Percentiles rank a stretch among this genome's conserved stretches.
Evolutionary conservation across 2,888 invertebrate genomes (phyloP).

Genomic region (Marasmarcha lunaedactyla): DNA sequence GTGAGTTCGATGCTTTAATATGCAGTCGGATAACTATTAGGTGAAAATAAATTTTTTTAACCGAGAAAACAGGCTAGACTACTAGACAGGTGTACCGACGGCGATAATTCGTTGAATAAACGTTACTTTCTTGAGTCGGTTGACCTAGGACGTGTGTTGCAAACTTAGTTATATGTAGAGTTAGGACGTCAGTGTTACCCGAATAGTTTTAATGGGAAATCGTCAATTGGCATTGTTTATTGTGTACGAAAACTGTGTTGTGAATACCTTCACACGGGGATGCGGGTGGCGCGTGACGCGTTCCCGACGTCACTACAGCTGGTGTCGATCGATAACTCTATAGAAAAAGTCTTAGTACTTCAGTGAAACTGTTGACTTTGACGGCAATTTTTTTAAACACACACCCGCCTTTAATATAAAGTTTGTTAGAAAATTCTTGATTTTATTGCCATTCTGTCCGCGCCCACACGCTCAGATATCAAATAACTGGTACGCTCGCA

Average conservation of each 20-base stretch:
- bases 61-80: background rate
- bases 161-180: too few species aligned
- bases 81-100: background rate
- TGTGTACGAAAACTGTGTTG: background rate
- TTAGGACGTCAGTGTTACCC: background rate
- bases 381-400: constrained; percentile 9
- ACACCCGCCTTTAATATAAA: too few species aligned
- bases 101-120: constrained; percentile 1
- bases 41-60: background rate
- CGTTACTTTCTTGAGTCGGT: background rate
- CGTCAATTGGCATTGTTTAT: background rate
- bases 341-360: constrained; percentile 19
- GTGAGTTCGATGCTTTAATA: background rate
- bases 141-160: background rate
- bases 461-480: too few species aligned
- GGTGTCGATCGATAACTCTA: constrained; percentile 33
- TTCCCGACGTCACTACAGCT: constrained; percentile 50
- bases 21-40: background rate
- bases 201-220: background rate
- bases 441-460: too few species aligned
- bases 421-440: too few species aligned
- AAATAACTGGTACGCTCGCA: too few species aligned
- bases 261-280: constrained; percentile 24
- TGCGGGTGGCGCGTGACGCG: constrained; percentile 26
- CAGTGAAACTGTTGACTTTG: background rate